These are phyloP conservation scores for Coenobita brevimanus DNA, from an alignment of 1,140 invertebrate species.

Conservation along the genomic window DNA sequence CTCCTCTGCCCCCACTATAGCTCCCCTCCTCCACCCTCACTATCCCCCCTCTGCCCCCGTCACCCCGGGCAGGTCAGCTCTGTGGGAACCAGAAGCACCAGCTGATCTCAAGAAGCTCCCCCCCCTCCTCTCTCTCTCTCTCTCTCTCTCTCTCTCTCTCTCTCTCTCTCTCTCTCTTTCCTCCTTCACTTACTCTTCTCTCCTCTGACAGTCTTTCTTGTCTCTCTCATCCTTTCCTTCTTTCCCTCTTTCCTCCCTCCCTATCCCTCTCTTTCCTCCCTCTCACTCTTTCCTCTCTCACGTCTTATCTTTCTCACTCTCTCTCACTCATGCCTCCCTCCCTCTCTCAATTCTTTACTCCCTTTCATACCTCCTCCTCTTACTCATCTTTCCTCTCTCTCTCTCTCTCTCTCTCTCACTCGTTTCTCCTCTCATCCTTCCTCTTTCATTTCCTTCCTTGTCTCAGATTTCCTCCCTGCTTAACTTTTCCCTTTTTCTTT, in stretches of 20 bases:
- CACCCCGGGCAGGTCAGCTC: too few species aligned
- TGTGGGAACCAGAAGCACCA: too few species aligned
- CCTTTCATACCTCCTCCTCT: neutral
- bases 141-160: too few species aligned
- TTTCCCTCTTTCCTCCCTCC: neutral
- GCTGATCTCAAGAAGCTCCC: too few species aligned
- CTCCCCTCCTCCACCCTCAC: too few species aligned
- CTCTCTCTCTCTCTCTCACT: conserved; percentile 30
- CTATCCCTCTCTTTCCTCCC: neutral
- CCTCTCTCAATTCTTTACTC: neutral
- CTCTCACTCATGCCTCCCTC: neutral
- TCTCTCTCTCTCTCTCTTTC: too few species aligned
- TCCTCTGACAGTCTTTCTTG: too few species aligned
- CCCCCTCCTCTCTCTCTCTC: too few species aligned
- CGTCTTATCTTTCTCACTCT: neutral
- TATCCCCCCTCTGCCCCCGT: too few species aligned
- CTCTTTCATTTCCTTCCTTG: neutral
- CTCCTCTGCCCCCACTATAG: too few species aligned
- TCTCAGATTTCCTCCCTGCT: neutral
- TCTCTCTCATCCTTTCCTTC: neutral
- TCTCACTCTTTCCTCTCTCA: neutral
- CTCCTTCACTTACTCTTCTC: too few species aligned
- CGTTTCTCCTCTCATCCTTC: neutral
- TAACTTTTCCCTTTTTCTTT: neutral
- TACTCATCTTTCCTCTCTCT: conserved; percentile 13